A percentile compares a stretch with the other conserved stretches of the same genome.
phyloP scores from a whole-genome alignment of 2,888 invertebrate species.

The Vanessa cardui region DNA sequence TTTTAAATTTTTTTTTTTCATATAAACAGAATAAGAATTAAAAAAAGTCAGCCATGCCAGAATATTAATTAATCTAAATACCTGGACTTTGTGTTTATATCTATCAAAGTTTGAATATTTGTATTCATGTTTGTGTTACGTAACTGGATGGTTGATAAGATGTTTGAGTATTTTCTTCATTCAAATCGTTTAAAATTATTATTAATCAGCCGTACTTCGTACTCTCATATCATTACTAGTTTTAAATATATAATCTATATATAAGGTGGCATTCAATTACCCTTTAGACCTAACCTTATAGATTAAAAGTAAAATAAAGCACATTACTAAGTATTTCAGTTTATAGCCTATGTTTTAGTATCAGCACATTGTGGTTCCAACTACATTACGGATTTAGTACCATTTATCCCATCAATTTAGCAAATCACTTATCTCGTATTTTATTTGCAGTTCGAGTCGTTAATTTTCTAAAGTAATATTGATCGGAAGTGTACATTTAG shows the following conservation, averaged over 20 bases:
- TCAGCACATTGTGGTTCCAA: constrained; percentile 35
- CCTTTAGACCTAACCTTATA: constrained; percentile 9
- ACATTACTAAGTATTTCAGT: constrained; percentile 31
- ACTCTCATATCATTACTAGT: background rate
- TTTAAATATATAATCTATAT: background rate
- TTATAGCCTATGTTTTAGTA: constrained; percentile 32
- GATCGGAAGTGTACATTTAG: background rate
- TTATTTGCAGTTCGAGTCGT: constrained; percentile 33
- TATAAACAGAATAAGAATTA: too few relatives aligned
- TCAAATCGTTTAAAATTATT: too few relatives aligned
- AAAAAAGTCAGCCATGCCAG: too few relatives aligned
- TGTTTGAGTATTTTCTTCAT: too few relatives aligned
- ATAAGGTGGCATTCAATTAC: background rate
- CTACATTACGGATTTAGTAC: constrained; percentile 41
- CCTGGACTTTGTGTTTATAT: too few relatives aligned
- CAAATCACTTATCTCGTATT: constrained; percentile 30
- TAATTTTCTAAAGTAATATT: constrained; percentile 20
- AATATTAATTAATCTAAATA: too few relatives aligned
- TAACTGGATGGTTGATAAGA: too few relatives aligned
- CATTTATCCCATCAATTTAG: constrained; percentile 37
- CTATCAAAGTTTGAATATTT: too few relatives aligned
- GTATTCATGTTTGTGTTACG: too few relatives aligned
- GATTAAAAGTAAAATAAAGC: constrained; percentile 16
- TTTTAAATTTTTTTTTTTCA: too few relatives aligned
- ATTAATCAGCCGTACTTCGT: too few relatives aligned